phyloP scores from a whole-genome alignment of 1,140 invertebrate species.

The Proctacanthus coquilletti region DNA sequence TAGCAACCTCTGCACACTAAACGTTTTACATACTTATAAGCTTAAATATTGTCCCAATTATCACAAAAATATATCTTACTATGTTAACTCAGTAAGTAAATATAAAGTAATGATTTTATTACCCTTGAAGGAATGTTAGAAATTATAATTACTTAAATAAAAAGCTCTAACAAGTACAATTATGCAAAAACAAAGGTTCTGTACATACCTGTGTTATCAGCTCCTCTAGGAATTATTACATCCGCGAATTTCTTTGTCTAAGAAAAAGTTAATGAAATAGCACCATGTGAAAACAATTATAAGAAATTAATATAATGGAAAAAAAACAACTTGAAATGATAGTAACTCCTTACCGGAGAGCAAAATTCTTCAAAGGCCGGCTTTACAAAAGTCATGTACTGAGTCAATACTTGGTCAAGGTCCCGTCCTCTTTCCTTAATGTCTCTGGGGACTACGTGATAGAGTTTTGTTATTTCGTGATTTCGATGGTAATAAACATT shows the following conservation, averaged over 20 bases:
- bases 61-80: no score
- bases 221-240: constrained; percentile 94
- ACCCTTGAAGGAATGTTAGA: constrained; percentile 10
- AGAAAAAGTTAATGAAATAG: constrained; percentile 23
- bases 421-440: constrained; percentile 87
- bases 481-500: constrained; percentile 8
- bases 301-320: background rate
- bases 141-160: constrained; percentile 7
- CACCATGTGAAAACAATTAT: background rate
- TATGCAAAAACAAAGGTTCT: no score
- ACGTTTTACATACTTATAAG: no score
- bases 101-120: constrained; percentile 6
- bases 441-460: constrained; percentile 68
- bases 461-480: background rate
- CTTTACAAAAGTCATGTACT: constrained; percentile 96
- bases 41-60: no score
- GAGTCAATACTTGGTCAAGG: constrained; percentile 84
- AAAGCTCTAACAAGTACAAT: no score
- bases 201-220: constrained; percentile 81
- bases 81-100: no score
- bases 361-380: constrained; percentile 99
- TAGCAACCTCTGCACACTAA: constrained; percentile 16
- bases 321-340: background rate
- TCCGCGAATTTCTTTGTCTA: constrained; percentile 99
- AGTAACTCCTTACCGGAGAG: constrained; percentile 58